Percentiles rank a stretch among this genome's conserved stretches.
Conservation (phyloP, 2,888 invertebrate genomes). For the Eristalis intricaria region DNA sequence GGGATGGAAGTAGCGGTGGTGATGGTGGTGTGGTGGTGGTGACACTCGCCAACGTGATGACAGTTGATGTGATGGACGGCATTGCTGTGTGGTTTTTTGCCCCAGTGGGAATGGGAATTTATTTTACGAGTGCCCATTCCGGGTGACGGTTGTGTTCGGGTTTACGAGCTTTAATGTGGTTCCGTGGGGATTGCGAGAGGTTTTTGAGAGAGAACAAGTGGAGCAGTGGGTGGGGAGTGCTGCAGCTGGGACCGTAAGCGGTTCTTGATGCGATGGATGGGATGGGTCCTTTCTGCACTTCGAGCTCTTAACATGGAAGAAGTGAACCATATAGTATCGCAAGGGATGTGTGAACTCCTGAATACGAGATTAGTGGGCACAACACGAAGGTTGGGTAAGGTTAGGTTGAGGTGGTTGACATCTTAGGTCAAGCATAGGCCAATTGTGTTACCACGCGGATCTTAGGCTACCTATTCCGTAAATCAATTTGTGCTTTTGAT, state of each 20-base stretch:
- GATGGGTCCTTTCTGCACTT: too few relatives aligned
- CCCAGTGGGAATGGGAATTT: conserved; percentile 33
- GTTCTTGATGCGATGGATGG: too few relatives aligned
- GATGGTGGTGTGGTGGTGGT: not conserved
- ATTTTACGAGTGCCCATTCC: conserved; percentile 23
- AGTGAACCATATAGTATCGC: too few relatives aligned
- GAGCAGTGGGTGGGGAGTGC: not conserved
- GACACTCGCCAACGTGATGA: conserved; percentile 54
- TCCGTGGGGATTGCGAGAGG: not conserved
- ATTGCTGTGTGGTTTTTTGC: conserved; percentile 32
- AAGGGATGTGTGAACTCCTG: too few relatives aligned
- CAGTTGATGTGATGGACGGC: conserved; percentile 68
- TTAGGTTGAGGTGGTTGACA: too few relatives aligned
- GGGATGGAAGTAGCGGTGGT: not conserved
- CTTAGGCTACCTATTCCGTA: too few relatives aligned
- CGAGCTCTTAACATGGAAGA: too few relatives aligned
- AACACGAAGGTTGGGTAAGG: too few relatives aligned
- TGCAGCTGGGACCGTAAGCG: not conserved
- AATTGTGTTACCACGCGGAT: too few relatives aligned
- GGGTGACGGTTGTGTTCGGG: conserved; percentile 4
- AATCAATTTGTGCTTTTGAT: too few relatives aligned
- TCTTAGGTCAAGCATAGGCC: too few relatives aligned
- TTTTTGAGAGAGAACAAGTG: not conserved
- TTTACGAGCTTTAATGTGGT: not conserved
- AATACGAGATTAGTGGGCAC: too few relatives aligned